Conservation (phyloP, 2,797 vertebrate species). For the Micrastur ruficollis region DNA sequence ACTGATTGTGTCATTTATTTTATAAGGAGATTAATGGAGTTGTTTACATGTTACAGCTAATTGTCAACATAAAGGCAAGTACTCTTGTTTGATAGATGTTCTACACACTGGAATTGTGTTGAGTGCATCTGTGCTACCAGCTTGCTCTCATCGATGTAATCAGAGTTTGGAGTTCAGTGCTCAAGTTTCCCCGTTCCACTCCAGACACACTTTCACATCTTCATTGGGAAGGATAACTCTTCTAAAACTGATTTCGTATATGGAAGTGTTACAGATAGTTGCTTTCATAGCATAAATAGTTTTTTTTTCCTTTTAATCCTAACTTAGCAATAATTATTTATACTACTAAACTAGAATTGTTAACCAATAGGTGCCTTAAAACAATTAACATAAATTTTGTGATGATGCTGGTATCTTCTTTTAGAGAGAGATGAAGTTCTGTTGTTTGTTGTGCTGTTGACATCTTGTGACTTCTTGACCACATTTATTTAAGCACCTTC, state of each 20-base stretch:
- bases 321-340: neutral
- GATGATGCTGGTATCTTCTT: neutral
- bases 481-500: no score
- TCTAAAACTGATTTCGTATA: neutral
- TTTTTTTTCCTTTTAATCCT: neutral
- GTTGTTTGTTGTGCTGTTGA: neutral
- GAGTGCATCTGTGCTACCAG: accelerated
- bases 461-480: no score
- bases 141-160: neutral
- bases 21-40: neutral
- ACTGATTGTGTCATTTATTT: neutral
- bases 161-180: neutral
- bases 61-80: neutral
- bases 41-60: neutral
- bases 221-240: neutral
- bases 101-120: neutral
- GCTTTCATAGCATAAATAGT: neutral
- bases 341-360: neutral
- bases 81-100: neutral
- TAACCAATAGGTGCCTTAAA: neutral
- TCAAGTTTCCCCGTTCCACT: accelerated
- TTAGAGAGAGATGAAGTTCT: neutral
- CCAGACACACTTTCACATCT: neutral
- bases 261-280: neutral
- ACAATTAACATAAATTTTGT: neutral